Evolutionary conservation across 2,888 invertebrate species (phyloP).

Genomic region (Prionchulus punctatus): DNA sequence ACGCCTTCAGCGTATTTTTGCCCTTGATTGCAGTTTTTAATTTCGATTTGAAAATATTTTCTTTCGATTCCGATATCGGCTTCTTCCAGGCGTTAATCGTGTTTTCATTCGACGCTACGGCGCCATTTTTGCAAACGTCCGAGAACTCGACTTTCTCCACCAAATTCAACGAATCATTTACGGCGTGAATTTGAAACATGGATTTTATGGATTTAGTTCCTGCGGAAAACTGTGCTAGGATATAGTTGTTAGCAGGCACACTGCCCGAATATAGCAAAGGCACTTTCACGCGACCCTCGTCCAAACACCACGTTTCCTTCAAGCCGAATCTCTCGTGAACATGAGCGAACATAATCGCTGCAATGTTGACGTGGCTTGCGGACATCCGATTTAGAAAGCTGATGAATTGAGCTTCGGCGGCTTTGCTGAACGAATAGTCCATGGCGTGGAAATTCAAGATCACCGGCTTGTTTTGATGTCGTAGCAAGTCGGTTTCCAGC

Average conservation of each 20-base stretch:
- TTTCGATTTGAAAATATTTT: too few species aligned
- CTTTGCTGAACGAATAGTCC: slow-evolving; percentile 4
- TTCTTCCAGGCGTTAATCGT: too few species aligned
- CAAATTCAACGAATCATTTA: background rate
- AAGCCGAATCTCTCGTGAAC: slow-evolving; percentile 9
- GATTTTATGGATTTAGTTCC: background rate
- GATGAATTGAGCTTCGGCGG: slow-evolving; percentile 1
- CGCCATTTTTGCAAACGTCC: too few species aligned
- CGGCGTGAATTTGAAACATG: background rate
- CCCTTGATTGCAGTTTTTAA: too few species aligned
- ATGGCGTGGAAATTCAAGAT: slow-evolving; percentile 7
- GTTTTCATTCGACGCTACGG: too few species aligned
- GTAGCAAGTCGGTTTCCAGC: background rate
- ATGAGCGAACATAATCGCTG: slow-evolving; percentile 12
- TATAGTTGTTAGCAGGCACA: slow-evolving; percentile 12
- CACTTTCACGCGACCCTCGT: background rate
- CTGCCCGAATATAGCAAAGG: slow-evolving; percentile 11
- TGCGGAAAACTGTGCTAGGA: background rate
- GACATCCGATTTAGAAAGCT: too few species aligned
- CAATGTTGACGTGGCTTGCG: background rate
- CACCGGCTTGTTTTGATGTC: background rate
- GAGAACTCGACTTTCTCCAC: background rate
- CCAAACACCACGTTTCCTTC: slow-evolving; percentile 5
- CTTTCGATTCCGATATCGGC: too few species aligned
- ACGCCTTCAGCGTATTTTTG: too few species aligned